A percentile compares a stretch with the other conserved stretches of the same genome.
Conservation (phyloP, 2,888 invertebrate species). For the Synanthedon tipuliformis region DNA sequence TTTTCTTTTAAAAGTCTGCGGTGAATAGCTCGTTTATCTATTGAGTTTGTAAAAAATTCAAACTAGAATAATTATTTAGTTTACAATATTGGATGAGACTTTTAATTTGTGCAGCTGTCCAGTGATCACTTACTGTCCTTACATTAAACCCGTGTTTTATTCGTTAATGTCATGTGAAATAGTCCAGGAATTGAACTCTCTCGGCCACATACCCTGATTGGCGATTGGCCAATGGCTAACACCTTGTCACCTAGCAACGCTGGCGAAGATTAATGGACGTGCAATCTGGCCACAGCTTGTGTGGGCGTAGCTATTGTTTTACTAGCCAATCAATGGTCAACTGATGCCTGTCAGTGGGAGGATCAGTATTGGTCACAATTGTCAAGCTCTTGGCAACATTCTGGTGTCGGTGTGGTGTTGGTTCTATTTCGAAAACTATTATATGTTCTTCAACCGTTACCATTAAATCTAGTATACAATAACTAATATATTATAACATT, state of each 20-base stretch:
- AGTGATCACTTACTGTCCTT: not conserved
- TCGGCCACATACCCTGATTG: not conserved
- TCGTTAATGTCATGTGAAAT: too few relatives aligned
- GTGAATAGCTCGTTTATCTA: too few relatives aligned
- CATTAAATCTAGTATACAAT: too few relatives aligned
- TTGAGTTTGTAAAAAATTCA: too few relatives aligned
- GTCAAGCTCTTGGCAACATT: not conserved
- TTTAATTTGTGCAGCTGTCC: not conserved
- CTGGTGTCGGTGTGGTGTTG: not conserved
- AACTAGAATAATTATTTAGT: too few relatives aligned
- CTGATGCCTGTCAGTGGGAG: conserved; percentile 1
- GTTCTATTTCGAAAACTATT: too few relatives aligned
- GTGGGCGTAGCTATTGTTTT: conserved; percentile 16
- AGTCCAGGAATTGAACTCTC: not conserved
- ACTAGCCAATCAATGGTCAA: conserved; percentile 14
- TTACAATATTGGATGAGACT: not conserved
- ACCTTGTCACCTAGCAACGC: conserved; percentile 15
- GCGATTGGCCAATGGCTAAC: not conserved
- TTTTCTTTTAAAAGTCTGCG: too few relatives aligned
- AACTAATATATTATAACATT: too few relatives aligned
- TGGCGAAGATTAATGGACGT: conserved; percentile 25
- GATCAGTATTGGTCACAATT: not conserved
- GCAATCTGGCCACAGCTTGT: conserved; percentile 9
- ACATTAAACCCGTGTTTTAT: not conserved
- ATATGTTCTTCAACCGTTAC: too few relatives aligned